phyloP scores from a whole-genome alignment of 2,888 invertebrate species.

The Agriopis marginaria region DNA sequence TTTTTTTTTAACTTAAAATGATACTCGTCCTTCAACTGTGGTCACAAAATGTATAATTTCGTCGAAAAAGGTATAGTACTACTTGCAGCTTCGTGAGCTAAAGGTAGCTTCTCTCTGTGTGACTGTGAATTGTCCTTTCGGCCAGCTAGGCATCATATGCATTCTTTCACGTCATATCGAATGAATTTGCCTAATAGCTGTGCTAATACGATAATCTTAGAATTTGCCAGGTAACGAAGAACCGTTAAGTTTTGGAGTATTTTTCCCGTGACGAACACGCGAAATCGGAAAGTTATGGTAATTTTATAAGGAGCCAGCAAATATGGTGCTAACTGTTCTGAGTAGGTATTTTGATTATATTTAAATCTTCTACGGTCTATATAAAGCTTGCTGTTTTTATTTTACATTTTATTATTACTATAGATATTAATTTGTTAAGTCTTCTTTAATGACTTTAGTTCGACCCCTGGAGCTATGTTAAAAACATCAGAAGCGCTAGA shows the following conservation, averaged over 20 bases:
- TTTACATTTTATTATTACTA: neutral
- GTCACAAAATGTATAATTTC: too few relatives aligned
- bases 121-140: neutral
- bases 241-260: neutral
- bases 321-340: neutral
- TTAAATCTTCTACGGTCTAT: neutral
- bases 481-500: conserved; percentile 15
- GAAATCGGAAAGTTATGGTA: conserved; percentile 13
- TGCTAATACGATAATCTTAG: conserved; percentile 11
- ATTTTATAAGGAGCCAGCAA: neutral
- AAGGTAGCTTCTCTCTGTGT: neutral
- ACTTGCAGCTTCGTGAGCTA: neutral
- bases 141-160: neutral
- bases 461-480: conserved; percentile 2
- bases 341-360: neutral
- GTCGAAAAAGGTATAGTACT: too few relatives aligned
- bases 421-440: neutral
- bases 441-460: neutral
- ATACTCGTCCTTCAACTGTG: too few relatives aligned
- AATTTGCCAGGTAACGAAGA: neutral
- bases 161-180: conserved; percentile 3
- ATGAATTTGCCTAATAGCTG: conserved; percentile 17
- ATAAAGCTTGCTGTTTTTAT: too few relatives aligned
- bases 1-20: too few relatives aligned
- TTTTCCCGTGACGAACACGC: conserved; percentile 1